Evolutionary conservation across 2,113 vertebrate species (phyloP).

Genomic region (Grus americana): DNA sequence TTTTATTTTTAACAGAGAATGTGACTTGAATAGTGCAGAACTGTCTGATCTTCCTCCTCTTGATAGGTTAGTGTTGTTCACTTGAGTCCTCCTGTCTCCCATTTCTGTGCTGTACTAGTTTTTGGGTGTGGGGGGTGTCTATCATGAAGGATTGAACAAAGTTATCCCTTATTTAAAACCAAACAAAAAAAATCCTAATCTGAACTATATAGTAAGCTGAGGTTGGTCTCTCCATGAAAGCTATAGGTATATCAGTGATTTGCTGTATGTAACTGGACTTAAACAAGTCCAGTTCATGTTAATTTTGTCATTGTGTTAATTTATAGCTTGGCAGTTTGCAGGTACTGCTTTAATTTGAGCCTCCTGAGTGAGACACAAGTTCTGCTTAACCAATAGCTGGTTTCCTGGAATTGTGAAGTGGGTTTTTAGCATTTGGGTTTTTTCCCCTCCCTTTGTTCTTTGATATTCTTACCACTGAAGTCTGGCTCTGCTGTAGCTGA

Average conservation of each 20-base stretch:
- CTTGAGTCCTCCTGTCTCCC: neutral
- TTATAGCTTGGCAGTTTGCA: slow-evolving; percentile 28
- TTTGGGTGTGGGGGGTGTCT: neutral
- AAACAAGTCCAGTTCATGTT: slow-evolving; percentile 18
- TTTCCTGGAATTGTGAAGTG: neutral
- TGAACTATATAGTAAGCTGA: neutral
- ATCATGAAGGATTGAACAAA: neutral
- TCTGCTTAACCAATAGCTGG: neutral
- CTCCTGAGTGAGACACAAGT: neutral
- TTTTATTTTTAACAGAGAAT: neutral
- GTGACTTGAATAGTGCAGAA: neutral
- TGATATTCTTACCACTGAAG: neutral
- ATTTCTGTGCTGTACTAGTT: neutral
- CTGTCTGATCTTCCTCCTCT: neutral
- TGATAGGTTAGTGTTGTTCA: neutral
- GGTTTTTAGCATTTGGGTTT: neutral
- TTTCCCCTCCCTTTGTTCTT: neutral
- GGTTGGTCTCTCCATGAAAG: neutral
- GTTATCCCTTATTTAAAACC: neutral
- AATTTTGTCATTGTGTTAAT: slow-evolving; percentile 17
- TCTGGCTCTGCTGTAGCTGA: neutral
- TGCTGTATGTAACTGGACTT: slow-evolving; percentile 2
- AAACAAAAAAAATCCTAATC: neutral
- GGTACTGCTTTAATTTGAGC: slow-evolving; percentile 18
- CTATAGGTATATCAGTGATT: neutral